Evolutionary conservation across 2,888 invertebrate genomes (phyloP).

Genomic region (Idaea straminata): DNA sequence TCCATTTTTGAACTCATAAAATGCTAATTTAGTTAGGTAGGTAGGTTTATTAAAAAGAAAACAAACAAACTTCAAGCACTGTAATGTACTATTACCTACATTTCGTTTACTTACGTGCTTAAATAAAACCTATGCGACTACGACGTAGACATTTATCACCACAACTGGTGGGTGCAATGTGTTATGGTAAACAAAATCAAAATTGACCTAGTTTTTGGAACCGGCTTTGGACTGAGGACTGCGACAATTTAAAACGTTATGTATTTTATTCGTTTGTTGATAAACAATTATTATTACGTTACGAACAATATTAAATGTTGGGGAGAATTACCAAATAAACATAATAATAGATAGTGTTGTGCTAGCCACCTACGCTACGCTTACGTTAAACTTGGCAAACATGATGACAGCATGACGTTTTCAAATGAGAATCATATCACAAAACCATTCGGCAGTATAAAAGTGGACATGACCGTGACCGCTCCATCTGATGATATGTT

Average conservation of each 20-base stretch:
- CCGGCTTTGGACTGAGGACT: neutral
- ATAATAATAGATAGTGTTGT: neutral
- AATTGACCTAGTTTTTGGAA: slow-evolving; percentile 11
- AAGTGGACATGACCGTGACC: neutral
- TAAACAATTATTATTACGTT: slow-evolving; percentile 9
- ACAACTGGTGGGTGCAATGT: neutral
- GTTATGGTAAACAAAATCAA: slow-evolving; percentile 9
- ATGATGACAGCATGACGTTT: neutral
- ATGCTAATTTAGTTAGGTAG: neutral
- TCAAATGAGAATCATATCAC: neutral
- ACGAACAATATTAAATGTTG: slow-evolving; percentile 10
- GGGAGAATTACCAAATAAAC: neutral
- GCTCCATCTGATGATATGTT: neutral
- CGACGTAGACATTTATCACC: too few species aligned
- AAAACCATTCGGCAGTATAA: neutral
- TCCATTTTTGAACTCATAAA: neutral
- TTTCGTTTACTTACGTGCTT: too few species aligned
- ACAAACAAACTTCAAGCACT: too few species aligned
- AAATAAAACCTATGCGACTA: too few species aligned
- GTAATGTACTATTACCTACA: too few species aligned
- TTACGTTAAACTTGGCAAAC: slow-evolving; percentile 4
- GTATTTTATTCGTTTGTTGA: neutral
- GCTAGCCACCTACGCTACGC: neutral
- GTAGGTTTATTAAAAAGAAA: too few species aligned
- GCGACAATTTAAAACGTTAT: neutral